phyloP scores from a whole-genome alignment of 2,113 vertebrate species.

The Dissostichus mawsoni region DNA sequence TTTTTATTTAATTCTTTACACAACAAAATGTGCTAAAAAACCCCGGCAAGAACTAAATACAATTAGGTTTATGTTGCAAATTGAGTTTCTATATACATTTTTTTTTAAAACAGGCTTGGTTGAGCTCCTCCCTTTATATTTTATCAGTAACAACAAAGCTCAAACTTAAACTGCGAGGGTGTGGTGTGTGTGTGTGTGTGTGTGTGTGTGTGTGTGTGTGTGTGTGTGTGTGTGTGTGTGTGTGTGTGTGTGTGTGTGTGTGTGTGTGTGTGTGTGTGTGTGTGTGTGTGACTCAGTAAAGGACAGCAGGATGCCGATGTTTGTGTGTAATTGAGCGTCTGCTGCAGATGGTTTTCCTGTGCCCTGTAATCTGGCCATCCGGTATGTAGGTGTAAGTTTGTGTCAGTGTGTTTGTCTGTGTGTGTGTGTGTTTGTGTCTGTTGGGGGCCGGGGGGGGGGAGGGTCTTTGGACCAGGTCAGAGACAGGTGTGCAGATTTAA shows the following conservation, averaged over 20 bases:
- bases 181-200: constrained; percentile 21
- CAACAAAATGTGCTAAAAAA: no score
- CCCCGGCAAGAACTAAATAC: no score
- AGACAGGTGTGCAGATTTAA: constrained; percentile 76
- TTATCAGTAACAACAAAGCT: not conserved
- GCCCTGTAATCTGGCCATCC: constrained; percentile 81
- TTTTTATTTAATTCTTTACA: no score
- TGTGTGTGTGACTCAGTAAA: constrained; percentile 57
- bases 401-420: constrained; percentile 24
- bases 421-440: constrained; percentile 36
- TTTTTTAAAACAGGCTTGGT: not conserved
- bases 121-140: not conserved
- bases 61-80: no score
- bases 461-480: constrained; percentile 68
- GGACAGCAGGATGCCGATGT: constrained; percentile 79
- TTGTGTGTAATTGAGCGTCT: constrained; percentile 80
- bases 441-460: constrained; percentile 43
- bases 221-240: constrained; percentile 21
- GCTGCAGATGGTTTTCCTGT: constrained; percentile 78
- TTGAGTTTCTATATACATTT: no score
- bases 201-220: no score
- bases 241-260: no score
- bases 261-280: no score
- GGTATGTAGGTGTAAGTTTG: constrained; percentile 58
- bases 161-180: not conserved